Conservation (phyloP, 1,140 invertebrate species). For the Megathymus violae region DNA sequence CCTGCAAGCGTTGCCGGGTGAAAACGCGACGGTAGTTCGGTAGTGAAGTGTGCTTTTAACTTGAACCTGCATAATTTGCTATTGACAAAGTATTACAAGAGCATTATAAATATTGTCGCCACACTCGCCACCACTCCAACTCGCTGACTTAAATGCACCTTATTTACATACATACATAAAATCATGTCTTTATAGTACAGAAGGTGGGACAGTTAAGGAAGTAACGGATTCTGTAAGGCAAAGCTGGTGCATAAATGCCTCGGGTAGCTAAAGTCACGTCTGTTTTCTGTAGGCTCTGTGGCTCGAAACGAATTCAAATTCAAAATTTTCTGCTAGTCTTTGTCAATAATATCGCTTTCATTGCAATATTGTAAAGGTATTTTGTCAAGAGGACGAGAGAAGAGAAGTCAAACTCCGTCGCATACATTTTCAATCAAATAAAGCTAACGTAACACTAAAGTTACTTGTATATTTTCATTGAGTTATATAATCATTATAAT, state of each 20-base stretch:
- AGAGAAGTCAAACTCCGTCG: too few relatives aligned
- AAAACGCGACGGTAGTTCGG: conserved; percentile 22
- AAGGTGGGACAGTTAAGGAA: conserved; percentile 6
- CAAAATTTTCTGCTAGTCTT: neutral
- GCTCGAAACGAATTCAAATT: neutral
- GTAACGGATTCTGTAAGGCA: conserved; percentile 11
- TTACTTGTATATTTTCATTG: too few relatives aligned
- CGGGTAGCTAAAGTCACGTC: neutral
- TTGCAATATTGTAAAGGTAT: neutral
- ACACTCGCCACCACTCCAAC: conserved; percentile 42
- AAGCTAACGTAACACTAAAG: too few relatives aligned
- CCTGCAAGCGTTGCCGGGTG: conserved; percentile 3
- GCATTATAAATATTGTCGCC: conserved; percentile 51
- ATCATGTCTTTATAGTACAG: conserved; percentile 24
- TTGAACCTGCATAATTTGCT: conserved; percentile 47
- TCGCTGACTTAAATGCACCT: conserved; percentile 40
- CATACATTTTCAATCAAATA: too few relatives aligned
- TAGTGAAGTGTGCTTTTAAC: conserved; percentile 44
- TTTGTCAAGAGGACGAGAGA: neutral
- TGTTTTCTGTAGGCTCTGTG: neutral
- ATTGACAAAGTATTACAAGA: conserved; percentile 49
- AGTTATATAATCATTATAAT: too few relatives aligned
- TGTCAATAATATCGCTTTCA: neutral
- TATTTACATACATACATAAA: conserved; percentile 35
- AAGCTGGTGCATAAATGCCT: neutral